A percentile compares a stretch with the other conserved stretches of the same genome.
phyloP scores from a whole-genome alignment of 2,888 invertebrate genomes.

The Dascillus cervinus region DNA sequence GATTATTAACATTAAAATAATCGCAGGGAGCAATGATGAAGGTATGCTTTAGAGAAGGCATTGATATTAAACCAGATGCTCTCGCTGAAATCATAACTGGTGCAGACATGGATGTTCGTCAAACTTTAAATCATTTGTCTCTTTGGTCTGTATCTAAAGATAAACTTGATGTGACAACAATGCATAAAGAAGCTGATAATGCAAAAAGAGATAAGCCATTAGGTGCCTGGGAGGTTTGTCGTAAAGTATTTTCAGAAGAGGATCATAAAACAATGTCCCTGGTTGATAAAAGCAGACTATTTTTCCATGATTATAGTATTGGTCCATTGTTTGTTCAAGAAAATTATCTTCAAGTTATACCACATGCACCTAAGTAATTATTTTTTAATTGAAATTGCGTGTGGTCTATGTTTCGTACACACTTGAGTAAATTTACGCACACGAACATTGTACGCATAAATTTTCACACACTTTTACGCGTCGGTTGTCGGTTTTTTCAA shows the following conservation, averaged over 20 bases:
- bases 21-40: conserved; percentile 78
- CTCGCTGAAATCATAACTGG: conserved; percentile 76
- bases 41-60: conserved; percentile 83
- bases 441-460: conserved; percentile 1
- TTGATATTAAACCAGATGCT: conserved; percentile 70
- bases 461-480: no score
- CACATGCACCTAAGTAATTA: conserved; percentile 61
- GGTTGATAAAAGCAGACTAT: conserved; percentile 79
- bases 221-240: conserved; percentile 90
- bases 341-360: conserved; percentile 82
- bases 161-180: conserved; percentile 45
- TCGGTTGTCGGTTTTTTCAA: no score
- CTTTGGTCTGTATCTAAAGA: conserved; percentile 62
- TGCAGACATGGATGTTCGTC: conserved; percentile 89
- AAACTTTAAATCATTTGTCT: conserved; percentile 84
- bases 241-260: conserved; percentile 76
- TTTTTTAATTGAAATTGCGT: conserved; percentile 3
- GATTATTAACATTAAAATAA: no score
- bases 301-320: conserved; percentile 95
- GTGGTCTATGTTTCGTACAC: no score
- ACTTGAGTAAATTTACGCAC: no score
- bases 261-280: conserved; percentile 73
- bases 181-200: conserved; percentile 49
- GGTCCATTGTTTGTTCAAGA: conserved; percentile 97
- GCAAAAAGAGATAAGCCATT: conserved; percentile 78